These are phyloP conservation scores for Paramuricea clavata DNA, from an alignment of 92 coral and sea anemone species.

Conservation along the genomic window DNA sequence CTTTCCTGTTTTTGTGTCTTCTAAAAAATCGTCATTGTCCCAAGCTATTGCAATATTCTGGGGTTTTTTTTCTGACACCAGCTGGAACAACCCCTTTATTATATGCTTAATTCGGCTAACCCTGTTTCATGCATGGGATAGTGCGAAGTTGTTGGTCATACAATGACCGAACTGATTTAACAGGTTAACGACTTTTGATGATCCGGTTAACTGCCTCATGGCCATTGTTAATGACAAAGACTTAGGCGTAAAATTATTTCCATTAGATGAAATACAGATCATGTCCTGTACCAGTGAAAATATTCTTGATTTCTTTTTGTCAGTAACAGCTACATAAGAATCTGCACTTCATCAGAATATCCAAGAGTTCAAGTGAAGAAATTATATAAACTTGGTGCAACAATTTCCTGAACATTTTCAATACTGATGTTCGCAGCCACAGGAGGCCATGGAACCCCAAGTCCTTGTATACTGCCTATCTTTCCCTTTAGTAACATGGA, in stretches of 20 bases:
- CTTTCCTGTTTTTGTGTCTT: slow-evolving; percentile 41
- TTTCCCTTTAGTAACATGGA: slow-evolving; percentile 36
- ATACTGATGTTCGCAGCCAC: slow-evolving; percentile 42
- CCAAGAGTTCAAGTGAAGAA: slow-evolving; percentile 45
- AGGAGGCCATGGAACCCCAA: slow-evolving; percentile 39
- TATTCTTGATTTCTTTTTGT: slow-evolving; percentile 37
- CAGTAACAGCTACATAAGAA: slow-evolving; percentile 44
- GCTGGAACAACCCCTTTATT: slow-evolving; percentile 31
- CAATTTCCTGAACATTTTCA: slow-evolving; percentile 42
- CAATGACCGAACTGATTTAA: slow-evolving; percentile 48
- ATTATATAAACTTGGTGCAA: slow-evolving; percentile 36
- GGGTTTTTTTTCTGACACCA: slow-evolving; percentile 42
- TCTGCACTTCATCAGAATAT: slow-evolving; percentile 39
- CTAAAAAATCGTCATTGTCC: slow-evolving; percentile 49
- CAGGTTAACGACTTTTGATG: slow-evolving; percentile 28
- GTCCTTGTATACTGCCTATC: slow-evolving; percentile 39
- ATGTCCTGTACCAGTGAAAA: slow-evolving; percentile 47
- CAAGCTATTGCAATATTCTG: slow-evolving; percentile 44
- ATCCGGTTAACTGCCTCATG: slow-evolving; percentile 41
- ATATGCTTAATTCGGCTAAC: slow-evolving; percentile 31
- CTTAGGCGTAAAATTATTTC: slow-evolving; percentile 39
- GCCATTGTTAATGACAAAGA: slow-evolving; percentile 42
- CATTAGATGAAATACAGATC: slow-evolving; percentile 28
- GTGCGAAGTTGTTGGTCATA: slow-evolving; percentile 35
- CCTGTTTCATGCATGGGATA: slow-evolving; percentile 51